These are phyloP conservation scores for Papilio protenor DNA, from an alignment of 2,888 invertebrate species.

Conservation along the genomic window DNA sequence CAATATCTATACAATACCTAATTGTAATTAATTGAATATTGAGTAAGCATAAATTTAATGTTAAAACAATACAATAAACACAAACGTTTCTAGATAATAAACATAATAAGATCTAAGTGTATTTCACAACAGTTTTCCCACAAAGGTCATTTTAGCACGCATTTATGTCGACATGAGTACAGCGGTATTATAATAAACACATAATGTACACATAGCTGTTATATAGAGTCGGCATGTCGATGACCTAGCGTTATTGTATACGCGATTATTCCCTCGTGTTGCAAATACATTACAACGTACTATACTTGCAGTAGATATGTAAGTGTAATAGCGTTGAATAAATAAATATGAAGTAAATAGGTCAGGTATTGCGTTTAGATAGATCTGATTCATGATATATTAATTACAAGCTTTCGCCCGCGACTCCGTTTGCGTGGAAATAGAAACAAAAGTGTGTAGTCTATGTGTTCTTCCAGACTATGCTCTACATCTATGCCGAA, in stretches of 20 bases:
- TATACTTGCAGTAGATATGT: not conserved
- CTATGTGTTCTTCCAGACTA: too few species aligned
- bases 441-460: too few species aligned
- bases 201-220: slow-evolving; percentile 6
- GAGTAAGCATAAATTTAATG: not conserved
- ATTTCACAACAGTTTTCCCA: not conserved
- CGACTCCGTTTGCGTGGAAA: too few species aligned
- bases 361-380: not conserved
- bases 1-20: not conserved
- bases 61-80: not conserved
- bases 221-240: slow-evolving; percentile 17
- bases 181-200: slow-evolving; percentile 18
- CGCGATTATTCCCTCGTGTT: slow-evolving; percentile 16
- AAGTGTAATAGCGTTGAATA: not conserved
- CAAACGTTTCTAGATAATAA: not conserved
- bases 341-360: not conserved
- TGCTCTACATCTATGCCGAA: too few species aligned
- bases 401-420: not conserved
- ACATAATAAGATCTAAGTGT: not conserved
- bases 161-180: slow-evolving; percentile 1
- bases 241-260: slow-evolving; percentile 25
- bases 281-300: slow-evolving; percentile 6
- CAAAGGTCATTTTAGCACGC: slow-evolving; percentile 24
- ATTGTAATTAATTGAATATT: not conserved
- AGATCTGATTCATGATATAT: not conserved